A percentile compares a stretch with the other conserved stretches of the same genome.
phyloP scores from a whole-genome alignment of 2,113 vertebrate genomes.

The Pachycephala philippinensis region DNA sequence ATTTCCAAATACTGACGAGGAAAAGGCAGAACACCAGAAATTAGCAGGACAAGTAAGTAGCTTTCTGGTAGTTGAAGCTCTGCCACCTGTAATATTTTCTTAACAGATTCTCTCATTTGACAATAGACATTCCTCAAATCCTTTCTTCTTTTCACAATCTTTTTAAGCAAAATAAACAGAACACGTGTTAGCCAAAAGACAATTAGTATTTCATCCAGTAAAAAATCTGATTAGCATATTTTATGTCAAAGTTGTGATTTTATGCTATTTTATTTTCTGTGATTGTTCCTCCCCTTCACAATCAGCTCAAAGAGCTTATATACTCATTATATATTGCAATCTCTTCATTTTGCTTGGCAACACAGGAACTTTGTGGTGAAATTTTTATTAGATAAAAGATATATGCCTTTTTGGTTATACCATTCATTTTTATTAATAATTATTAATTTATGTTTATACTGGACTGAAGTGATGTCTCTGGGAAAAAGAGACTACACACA shows the following conservation, averaged over 20 bases:
- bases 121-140: conserved; percentile 6
- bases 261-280: neutral
- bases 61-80: neutral
- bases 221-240: neutral
- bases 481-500: neutral
- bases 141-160: neutral
- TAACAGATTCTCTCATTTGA: conserved; percentile 20
- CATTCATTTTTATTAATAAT: neutral
- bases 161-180: conserved; percentile 26
- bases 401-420: neutral
- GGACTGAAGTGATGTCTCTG: neutral
- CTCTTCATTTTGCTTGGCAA: neutral
- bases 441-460: neutral
- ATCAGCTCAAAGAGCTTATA: neutral
- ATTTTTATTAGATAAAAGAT: neutral
- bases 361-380: neutral
- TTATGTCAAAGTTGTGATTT: neutral
- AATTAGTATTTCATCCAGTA: neutral
- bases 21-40: neutral
- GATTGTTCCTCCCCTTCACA: neutral
- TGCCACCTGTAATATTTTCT: neutral
- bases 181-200: conserved; percentile 14
- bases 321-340: neutral
- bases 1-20: neutral
- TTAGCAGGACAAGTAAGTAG: neutral